Evolutionary conservation across 2,888 invertebrate genomes (phyloP).

Genomic region (Trichopria drosophilae): DNA sequence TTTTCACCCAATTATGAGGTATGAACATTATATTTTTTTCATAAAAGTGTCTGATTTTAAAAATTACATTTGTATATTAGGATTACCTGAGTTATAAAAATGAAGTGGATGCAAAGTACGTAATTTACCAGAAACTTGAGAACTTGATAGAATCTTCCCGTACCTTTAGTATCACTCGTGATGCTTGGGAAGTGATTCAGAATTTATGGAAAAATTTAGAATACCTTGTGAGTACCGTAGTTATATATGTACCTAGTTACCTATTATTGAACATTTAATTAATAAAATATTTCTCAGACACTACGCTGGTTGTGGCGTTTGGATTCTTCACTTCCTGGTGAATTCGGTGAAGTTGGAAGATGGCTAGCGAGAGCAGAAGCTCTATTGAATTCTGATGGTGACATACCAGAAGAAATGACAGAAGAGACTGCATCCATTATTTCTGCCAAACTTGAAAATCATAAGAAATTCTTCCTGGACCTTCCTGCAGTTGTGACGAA

Average conservation of each 20-base stretch:
- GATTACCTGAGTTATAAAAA: slow-evolving; percentile 78
- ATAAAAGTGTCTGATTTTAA: slow-evolving; percentile 1
- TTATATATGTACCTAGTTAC: neutral
- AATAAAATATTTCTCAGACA: slow-evolving; percentile 62
- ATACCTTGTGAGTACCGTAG: slow-evolving; percentile 56
- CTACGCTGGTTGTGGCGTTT: slow-evolving; percentile 87
- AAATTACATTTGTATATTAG: slow-evolving; percentile 52
- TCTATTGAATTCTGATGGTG: slow-evolving; percentile 72
- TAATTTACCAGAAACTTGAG: slow-evolving; percentile 76
- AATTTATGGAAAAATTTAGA: slow-evolving; percentile 81
- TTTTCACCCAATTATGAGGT: slow-evolving; percentile 74
- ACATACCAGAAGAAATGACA: slow-evolving; percentile 81
- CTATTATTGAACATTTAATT: slow-evolving; percentile 9
- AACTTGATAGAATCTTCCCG: slow-evolving; percentile 80
- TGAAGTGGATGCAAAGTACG: slow-evolving; percentile 74
- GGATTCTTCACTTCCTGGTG: slow-evolving; percentile 83
- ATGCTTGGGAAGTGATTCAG: slow-evolving; percentile 84
- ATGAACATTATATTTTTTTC: slow-evolving; percentile 33
- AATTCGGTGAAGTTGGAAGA: slow-evolving; percentile 82
- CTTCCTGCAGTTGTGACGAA: slow-evolving; percentile 76
- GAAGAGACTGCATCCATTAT: slow-evolving; percentile 87
- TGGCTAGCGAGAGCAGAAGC: slow-evolving; percentile 90
- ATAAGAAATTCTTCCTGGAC: slow-evolving; percentile 85
- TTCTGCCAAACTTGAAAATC: slow-evolving; percentile 85
- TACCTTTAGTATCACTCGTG: slow-evolving; percentile 78